A percentile compares a stretch with the other conserved stretches of the same genome.
These are phyloP conservation scores for Eulemur coronatus DNA, from an alignment of 2,797 vertebrate genomes.

Conservation along the genomic window DNA sequence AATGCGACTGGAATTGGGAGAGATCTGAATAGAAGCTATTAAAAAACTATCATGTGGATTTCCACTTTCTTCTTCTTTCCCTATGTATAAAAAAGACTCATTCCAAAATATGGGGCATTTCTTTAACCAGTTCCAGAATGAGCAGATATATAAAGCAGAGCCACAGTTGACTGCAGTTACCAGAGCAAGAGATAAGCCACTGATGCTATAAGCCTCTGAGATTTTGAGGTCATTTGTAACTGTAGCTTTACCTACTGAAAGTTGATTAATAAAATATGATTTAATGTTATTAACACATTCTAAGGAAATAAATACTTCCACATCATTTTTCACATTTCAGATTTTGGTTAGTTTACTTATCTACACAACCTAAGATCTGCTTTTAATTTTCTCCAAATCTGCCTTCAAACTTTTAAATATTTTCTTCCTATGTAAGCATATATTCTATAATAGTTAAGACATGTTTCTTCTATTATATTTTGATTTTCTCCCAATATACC, in stretches of 20 bases:
- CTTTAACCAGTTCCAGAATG: background rate
- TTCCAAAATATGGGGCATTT: background rate
- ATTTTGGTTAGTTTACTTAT: background rate
- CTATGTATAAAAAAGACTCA: background rate
- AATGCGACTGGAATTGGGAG: background rate
- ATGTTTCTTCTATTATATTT: background rate
- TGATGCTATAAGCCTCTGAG: background rate
- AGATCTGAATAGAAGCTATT: background rate
- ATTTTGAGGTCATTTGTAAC: background rate
- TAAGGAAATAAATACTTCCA: slow-evolving; percentile 7
- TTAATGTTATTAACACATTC: background rate
- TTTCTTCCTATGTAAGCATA: background rate
- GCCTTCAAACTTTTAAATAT: background rate
- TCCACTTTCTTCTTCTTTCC: background rate
- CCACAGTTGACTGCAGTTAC: background rate
- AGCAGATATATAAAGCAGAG: background rate
- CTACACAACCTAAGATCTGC: background rate
- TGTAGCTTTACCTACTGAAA: background rate
- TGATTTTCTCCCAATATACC: background rate
- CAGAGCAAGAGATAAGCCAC: background rate
- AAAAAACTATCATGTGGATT: background rate
- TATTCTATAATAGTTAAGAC: background rate
- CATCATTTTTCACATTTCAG: background rate
- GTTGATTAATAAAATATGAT: background rate
- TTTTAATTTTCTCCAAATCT: background rate